Percentiles rank a stretch among this genome's conserved stretches.
Conservation (phyloP, 2,888 invertebrate species). For the Hemaris fuciformis region DNA sequence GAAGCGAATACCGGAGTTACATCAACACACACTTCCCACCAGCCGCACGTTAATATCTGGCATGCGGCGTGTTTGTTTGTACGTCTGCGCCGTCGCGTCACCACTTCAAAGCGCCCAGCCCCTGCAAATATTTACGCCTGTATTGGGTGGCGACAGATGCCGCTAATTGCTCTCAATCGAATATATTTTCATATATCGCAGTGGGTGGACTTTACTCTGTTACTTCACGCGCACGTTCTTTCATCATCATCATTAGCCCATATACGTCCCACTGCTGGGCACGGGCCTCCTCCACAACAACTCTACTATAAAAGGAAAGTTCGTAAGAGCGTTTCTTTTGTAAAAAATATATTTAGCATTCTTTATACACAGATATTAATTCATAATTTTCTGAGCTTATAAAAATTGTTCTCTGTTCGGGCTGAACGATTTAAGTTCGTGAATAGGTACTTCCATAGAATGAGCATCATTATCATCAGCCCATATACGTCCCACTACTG, state of each 20-base stretch:
- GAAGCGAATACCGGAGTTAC: not conserved
- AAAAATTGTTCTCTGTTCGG: not conserved
- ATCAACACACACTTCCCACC: not conserved
- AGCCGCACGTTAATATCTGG: conserved; percentile 9
- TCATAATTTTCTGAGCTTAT: not conserved
- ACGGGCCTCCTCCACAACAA: no score
- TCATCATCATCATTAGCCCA: no score
- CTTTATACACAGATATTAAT: not conserved
- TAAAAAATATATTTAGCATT: not conserved
- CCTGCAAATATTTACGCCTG: conserved; percentile 24
- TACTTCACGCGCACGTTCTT: not conserved
- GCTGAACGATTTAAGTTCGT: not conserved
- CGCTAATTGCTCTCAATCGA: conserved; percentile 11
- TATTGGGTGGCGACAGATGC: conserved; percentile 10
- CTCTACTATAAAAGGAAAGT: not conserved
- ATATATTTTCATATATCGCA: not conserved
- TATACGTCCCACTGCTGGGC: no score
- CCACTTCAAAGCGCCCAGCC: conserved; percentile 21
- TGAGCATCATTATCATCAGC: no score
- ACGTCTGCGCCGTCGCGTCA: conserved; percentile 16
- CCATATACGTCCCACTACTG: no score
- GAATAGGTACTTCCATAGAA: no score
- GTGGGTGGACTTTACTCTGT: not conserved
- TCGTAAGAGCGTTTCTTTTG: not conserved
- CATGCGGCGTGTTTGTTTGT: conserved; percentile 16